Evolutionary conservation across 64 coral and sea anemone genomes (phyloP).

Genomic region (Stichodactyla helianthus): DNA sequence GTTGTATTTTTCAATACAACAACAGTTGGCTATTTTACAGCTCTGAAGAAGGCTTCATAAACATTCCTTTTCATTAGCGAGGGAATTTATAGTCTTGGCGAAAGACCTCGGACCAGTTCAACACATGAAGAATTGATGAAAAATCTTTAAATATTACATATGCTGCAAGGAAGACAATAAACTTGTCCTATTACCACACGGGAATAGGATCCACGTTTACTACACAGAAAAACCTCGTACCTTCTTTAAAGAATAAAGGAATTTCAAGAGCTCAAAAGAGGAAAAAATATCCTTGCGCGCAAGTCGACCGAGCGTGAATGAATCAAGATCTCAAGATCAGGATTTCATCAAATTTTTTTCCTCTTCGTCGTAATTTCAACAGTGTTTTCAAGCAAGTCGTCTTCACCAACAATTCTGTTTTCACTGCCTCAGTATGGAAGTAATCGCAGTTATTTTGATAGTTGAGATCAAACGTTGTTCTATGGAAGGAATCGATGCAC

Average conservation of each 20-base stretch:
- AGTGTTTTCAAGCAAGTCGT: neutral
- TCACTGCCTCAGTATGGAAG: neutral
- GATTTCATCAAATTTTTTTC: slow-evolving; percentile 14
- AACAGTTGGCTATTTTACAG: neutral
- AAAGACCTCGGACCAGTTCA: neutral
- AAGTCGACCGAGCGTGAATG: neutral
- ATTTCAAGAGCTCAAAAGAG: neutral
- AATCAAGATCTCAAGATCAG: neutral
- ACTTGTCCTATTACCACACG: slow-evolving; percentile 61
- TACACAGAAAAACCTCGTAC: neutral
- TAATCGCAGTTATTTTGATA: neutral
- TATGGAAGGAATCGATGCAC: neutral
- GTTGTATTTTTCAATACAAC: neutral
- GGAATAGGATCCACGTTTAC: slow-evolving; percentile 3
- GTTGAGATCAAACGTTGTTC: neutral
- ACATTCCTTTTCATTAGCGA: neutral
- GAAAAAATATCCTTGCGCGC: neutral
- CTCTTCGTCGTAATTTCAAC: neutral
- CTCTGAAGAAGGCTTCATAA: neutral
- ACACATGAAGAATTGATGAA: slow-evolving; percentile 84
- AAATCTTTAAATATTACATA: slow-evolving; percentile 96
- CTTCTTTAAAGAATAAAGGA: neutral
- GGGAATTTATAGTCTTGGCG: neutral
- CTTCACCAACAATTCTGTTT: slow-evolving; percentile 12
- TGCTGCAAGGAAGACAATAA: slow-evolving; percentile 42